Evolutionary conservation across 2,797 vertebrate species (phyloP).

Genomic region (Denticeps clupeoides): DNA sequence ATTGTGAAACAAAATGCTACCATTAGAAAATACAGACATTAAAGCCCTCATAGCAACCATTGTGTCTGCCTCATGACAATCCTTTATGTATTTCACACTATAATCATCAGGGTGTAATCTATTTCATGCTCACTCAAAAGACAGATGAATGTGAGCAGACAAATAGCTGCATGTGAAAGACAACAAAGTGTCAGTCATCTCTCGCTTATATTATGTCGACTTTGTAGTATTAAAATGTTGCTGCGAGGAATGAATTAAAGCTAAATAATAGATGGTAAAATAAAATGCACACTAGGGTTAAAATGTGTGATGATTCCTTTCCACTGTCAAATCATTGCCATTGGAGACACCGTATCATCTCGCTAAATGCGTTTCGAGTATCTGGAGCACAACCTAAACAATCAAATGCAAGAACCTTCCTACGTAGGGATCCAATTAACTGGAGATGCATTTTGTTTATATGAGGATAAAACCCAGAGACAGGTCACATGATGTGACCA

Average conservation of each 20-base stretch:
- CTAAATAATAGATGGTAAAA: slow-evolving; percentile 57
- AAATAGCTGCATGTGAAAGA: slow-evolving; percentile 41
- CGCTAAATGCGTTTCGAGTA: too few species aligned
- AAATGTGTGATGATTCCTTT: too few species aligned
- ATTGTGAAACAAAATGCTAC: too few species aligned
- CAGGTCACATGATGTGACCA: too few species aligned
- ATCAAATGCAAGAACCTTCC: too few species aligned
- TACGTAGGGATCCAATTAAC: too few species aligned
- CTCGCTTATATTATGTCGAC: slow-evolving; percentile 59
- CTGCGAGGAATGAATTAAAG: slow-evolving; percentile 54
- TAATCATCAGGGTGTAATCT: slow-evolving; percentile 36
- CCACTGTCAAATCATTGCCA: too few species aligned
- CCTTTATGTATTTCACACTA: slow-evolving; percentile 47
- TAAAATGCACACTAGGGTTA: too few species aligned
- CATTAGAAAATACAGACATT: slow-evolving; percentile 31
- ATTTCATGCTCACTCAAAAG: slow-evolving; percentile 34
- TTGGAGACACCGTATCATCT: too few species aligned
- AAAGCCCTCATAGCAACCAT: slow-evolving; percentile 16
- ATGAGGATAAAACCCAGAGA: too few species aligned
- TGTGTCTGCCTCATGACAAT: slow-evolving; percentile 30
- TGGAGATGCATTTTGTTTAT: too few species aligned
- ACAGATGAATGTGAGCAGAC: slow-evolving; percentile 51
- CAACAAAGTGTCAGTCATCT: slow-evolving; percentile 62
- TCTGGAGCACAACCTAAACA: too few species aligned
- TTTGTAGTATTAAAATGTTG: slow-evolving; percentile 57